A percentile compares a stretch with the other conserved stretches of the same genome.
phyloP scores from a whole-genome alignment of 2,113 vertebrate genomes.

The Xiphorhynchus elegans region DNA sequence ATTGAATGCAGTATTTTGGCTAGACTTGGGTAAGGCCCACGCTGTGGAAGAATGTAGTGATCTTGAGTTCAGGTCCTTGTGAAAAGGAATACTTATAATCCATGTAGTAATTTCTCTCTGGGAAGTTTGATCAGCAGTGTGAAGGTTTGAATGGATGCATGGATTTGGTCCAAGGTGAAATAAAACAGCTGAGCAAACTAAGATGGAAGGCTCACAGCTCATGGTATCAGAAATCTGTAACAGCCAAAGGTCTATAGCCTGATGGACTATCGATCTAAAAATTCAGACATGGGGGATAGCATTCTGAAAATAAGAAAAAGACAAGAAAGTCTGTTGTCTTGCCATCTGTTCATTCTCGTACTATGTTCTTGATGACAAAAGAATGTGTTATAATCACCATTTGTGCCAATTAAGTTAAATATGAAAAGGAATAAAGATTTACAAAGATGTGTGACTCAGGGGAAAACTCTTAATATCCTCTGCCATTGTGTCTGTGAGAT shows the following conservation, averaged over 20 bases:
- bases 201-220: background rate
- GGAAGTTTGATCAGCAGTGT: background rate
- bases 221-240: background rate
- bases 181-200: background rate
- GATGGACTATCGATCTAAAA: background rate
- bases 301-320: constrained; percentile 17
- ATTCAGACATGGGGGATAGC: background rate
- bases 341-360: constrained; percentile 32
- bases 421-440: constrained; percentile 19
- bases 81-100: background rate
- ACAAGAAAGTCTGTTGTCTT: background rate
- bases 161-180: background rate
- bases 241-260: background rate
- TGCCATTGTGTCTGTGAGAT: background rate
- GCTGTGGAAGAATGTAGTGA: background rate
- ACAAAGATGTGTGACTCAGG: constrained; percentile 20
- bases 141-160: background rate
- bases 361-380: background rate
- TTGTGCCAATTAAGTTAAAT: constrained; percentile 44
- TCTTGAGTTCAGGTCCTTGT: background rate
- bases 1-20: background rate
- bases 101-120: background rate
- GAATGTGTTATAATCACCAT: background rate
- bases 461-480: constrained; percentile 29
- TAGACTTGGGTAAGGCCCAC: background rate